Base-by-base conservation (phyloP, 1,140 invertebrate species). In the Drosophila kikkawai region DNA sequence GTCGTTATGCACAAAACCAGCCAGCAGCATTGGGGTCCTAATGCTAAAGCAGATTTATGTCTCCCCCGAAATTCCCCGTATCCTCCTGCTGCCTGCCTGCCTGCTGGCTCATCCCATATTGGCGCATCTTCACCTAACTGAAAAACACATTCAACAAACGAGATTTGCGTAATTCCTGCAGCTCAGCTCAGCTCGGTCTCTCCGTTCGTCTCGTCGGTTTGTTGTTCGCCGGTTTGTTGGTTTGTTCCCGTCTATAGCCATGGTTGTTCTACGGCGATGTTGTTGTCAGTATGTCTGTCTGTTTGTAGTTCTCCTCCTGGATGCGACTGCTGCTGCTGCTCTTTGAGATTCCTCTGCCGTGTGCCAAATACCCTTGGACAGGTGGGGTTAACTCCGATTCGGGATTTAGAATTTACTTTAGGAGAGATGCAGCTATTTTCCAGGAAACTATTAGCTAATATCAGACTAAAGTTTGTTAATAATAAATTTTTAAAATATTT, bases 121-220 rank as follows among this genome's bases (percentile, higher is more conserved):
- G 81, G 66, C 80, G 85, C 85, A 88, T 88, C 85, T 90, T 85
- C 81, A 90, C 75, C 85, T 87, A 87, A 85, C 85, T 90, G 86
- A 90, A 90, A 78, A 85, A 85, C 85, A 90, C 85, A 90, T 90
- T 90, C 85, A 91, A 91, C 85, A 90, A 90, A 90, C 85, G 85
- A 90, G 85, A 90, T 90, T 90, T 90, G 85, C 85, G 85, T 90
- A 90, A 90, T 90, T 90, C 85, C 85, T 90, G 81, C 86, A 90
- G 84, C 81, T 88, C 80, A 82, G 80, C 44, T 19, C 44, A 51
- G 50, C 71, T 29, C 47, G 13, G 71, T 88, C 51, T 88, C 51
- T 87, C 71, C 59, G 74, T 70, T 82, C 70, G 75, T 64, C 53
- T 80, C 34, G 51, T 45, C 64, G 41, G 63, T 58, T 53, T 81